Percentiles rank a stretch among this genome's conserved stretches.
Conservation (phyloP, 2,113 vertebrate species). For the Lethenteron camtschaticum region DNA sequence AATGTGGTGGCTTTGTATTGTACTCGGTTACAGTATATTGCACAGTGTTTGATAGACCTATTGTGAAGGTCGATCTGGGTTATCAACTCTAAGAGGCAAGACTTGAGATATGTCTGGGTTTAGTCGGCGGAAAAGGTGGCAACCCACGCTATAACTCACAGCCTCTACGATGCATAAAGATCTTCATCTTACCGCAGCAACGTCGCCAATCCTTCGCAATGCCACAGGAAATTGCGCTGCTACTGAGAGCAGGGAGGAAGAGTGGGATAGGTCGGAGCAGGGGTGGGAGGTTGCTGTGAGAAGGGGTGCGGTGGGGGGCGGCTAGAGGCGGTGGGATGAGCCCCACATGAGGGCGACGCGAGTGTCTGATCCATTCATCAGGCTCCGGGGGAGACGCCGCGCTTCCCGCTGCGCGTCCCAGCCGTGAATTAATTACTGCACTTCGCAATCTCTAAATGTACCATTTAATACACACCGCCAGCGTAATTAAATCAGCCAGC, state of each 20-base stretch:
- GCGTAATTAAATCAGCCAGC: slow-evolving; percentile 4
- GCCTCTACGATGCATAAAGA: not conserved
- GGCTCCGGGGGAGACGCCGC: not conserved
- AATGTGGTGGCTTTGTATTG: too few species aligned
- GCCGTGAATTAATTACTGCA: slow-evolving; percentile 6
- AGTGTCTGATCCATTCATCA: slow-evolving; percentile 1
- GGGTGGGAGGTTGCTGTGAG: not conserved
- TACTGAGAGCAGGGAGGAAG: not conserved
- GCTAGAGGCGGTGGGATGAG: not conserved
- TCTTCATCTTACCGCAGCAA: not conserved
- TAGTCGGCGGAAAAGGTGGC: not conserved
- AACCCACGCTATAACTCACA: not conserved
- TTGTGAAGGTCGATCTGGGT: not conserved
- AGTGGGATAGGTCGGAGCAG: not conserved
- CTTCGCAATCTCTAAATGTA: slow-evolving; percentile 5
- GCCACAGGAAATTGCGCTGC: not conserved
- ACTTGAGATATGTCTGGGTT: not conserved
- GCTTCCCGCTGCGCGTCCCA: slow-evolving; percentile 2
- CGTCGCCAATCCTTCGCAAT: not conserved
- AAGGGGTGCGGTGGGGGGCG: not conserved
- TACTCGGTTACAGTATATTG: too few species aligned
- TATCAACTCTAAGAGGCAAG: not conserved
- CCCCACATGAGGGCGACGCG: not conserved
- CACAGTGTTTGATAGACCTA: too few species aligned
- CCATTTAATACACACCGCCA: slow-evolving; percentile 2